phyloP scores from a whole-genome alignment of 2,888 invertebrate genomes.

The Himalopsyche anomala region DNA sequence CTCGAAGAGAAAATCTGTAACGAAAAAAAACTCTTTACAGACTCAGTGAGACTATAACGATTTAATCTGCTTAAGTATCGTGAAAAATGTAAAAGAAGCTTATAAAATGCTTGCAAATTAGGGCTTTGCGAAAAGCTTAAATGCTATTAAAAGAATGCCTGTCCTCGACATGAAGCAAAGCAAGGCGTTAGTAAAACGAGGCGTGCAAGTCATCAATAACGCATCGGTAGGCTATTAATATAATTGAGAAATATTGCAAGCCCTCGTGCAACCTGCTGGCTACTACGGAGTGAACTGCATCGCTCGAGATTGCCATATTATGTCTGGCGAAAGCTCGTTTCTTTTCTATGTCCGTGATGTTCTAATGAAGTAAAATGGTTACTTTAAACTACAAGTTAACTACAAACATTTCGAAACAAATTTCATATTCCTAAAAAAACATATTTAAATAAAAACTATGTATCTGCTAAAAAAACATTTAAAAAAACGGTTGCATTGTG shows the following conservation, averaged over 20 bases:
- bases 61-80: conserved; percentile 4
- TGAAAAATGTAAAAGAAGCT: conserved; percentile 16
- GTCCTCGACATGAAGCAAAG: conserved; percentile 17
- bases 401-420: no score
- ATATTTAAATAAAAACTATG: no score
- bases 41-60: neutral
- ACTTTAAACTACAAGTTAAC: no score
- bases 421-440: no score
- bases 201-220: conserved; percentile 50
- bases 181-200: conserved; percentile 35
- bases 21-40: neutral
- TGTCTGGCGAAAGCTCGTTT: neutral
- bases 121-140: neutral
- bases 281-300: neutral
- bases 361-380: neutral
- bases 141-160: neutral
- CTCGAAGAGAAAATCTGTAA: neutral
- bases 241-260: conserved; percentile 51
- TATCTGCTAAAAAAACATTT: no score
- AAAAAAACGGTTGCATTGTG: no score
- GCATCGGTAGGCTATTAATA: conserved; percentile 51
- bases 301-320: neutral
- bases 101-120: conserved; percentile 29
- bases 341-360: neutral
- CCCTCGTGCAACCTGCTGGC: neutral